A percentile compares a stretch with the other conserved stretches of the same genome.
phyloP scores from a whole-genome alignment of 1,140 invertebrate genomes.

The Papilio polyxenes region DNA sequence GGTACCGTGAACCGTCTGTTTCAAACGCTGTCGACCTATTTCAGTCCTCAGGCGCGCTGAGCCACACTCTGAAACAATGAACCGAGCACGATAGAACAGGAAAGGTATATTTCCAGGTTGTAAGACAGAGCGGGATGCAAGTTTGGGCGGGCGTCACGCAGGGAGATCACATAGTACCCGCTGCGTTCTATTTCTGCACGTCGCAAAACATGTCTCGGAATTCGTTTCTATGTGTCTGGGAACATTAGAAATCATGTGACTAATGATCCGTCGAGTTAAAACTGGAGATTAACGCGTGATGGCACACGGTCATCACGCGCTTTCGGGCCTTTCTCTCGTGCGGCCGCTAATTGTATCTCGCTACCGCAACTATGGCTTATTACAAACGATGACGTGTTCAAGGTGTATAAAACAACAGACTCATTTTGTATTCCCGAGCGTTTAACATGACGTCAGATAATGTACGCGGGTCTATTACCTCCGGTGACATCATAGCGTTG shows the following conservation, averaged over 20 bases:
- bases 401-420: conserved; percentile 44
- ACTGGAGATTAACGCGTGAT: conserved; percentile 54
- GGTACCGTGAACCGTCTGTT: conserved; percentile 73
- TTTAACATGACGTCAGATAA: conserved; percentile 56
- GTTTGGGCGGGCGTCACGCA: conserved; percentile 67
- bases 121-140: conserved; percentile 66
- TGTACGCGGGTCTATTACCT: conserved; percentile 61
- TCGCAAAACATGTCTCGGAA: conserved; percentile 80
- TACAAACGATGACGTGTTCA: conserved; percentile 46
- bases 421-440: conserved; percentile 45
- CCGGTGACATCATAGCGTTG: conserved; percentile 58
- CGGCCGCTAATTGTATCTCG: conserved; percentile 27
- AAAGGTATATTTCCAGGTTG: conserved; percentile 63
- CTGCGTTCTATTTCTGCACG: conserved; percentile 77
- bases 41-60: conserved; percentile 71
- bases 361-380: conserved; percentile 41
- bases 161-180: conserved; percentile 75
- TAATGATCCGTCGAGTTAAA: conserved; percentile 68
- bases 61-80: conserved; percentile 76
- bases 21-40: conserved; percentile 77
- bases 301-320: conserved; percentile 3
- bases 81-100: conserved; percentile 68
- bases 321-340: conserved; percentile 17
- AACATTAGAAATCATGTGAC: conserved; percentile 78
- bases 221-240: conserved; percentile 78